Evolutionary conservation across 1,140 invertebrate species (phyloP).

Genomic region (Drosophila grimshawi): DNA sequence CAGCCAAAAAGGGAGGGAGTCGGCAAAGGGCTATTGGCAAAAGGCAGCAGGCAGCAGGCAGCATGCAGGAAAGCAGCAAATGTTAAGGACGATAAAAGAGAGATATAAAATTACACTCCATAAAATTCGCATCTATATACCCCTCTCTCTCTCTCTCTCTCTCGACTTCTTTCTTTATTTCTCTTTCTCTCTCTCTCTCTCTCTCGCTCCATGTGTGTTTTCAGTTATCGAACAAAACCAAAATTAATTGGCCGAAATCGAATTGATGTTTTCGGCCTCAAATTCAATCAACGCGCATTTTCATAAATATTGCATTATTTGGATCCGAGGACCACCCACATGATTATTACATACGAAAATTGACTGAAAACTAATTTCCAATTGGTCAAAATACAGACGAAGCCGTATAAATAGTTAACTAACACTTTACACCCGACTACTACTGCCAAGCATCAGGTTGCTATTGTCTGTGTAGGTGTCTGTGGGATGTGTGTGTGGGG

Average conservation of each 20-base stretch:
- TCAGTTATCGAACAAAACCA: constrained; percentile 27
- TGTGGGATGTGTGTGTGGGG: not conserved
- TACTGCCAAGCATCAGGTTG: constrained; percentile 14
- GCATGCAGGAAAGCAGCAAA: constrained; percentile 15
- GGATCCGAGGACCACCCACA: not conserved
- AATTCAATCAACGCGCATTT: constrained; percentile 74
- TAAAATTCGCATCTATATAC: not conserved
- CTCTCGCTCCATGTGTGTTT: too few species aligned
- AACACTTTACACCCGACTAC: constrained; percentile 36
- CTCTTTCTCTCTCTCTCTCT: not conserved
- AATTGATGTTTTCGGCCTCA: constrained; percentile 49
- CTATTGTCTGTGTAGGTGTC: not conserved
- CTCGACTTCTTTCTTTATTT: not conserved
- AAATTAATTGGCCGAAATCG: constrained; percentile 69
- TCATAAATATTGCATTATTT: constrained; percentile 57
- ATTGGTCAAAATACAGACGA: constrained; percentile 39
- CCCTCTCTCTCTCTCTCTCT: not conserved
- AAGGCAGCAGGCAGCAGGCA: constrained; percentile 23
- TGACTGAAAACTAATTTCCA: constrained; percentile 47
- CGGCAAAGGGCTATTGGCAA: not conserved
- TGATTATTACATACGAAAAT: constrained; percentile 25
- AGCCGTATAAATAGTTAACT: constrained; percentile 46
- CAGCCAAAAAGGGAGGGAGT: constrained; percentile 22
- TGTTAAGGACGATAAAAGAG: not conserved
- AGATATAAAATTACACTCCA: constrained; percentile 2